phyloP scores from a whole-genome alignment of 1,140 invertebrate genomes.

The Bactericera cockerelli region DNA sequence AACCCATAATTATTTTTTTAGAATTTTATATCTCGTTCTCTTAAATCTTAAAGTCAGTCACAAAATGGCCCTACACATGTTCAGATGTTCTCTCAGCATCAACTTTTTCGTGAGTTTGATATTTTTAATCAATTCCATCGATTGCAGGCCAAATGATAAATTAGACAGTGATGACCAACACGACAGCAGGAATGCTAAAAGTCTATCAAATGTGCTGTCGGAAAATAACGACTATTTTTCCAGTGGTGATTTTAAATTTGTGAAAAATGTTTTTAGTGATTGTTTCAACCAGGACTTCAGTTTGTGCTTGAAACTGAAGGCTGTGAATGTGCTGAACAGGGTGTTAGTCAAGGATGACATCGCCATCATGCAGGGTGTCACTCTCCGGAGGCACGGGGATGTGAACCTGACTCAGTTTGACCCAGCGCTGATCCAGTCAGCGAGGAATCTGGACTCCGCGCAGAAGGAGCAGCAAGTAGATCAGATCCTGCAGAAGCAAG shows the following conservation, averaged over 20 bases:
- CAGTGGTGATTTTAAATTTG: slow-evolving; percentile 2
- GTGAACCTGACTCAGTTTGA: not conserved
- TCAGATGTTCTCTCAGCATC: not conserved
- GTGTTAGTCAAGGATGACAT: not conserved
- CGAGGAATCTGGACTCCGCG: not conserved
- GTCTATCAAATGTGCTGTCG: not conserved
- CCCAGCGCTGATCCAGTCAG: not conserved
- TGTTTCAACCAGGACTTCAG: not conserved
- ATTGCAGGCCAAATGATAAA: not conserved
- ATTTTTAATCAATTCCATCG: not conserved
- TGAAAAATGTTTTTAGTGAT: not conserved
- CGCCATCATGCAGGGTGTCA: not conserved
- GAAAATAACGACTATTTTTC: not conserved
- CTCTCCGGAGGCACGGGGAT: not conserved
- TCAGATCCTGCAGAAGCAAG: not conserved
- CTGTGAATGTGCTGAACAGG: not conserved
- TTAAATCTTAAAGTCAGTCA: not conserved
- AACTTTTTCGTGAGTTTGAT: not conserved
- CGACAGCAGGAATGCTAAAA: not conserved
- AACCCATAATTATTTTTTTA: not conserved
- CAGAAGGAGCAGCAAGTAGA: not conserved
- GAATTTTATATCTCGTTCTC: not conserved
- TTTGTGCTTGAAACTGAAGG: not conserved
- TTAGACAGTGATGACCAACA: not conserved
- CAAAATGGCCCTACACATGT: slow-evolving; percentile 2